A percentile compares a stretch with the other conserved stretches of the same genome.
Conservation (phyloP, 2,113 vertebrate species). For the Mandrillus leucophaeus region DNA sequence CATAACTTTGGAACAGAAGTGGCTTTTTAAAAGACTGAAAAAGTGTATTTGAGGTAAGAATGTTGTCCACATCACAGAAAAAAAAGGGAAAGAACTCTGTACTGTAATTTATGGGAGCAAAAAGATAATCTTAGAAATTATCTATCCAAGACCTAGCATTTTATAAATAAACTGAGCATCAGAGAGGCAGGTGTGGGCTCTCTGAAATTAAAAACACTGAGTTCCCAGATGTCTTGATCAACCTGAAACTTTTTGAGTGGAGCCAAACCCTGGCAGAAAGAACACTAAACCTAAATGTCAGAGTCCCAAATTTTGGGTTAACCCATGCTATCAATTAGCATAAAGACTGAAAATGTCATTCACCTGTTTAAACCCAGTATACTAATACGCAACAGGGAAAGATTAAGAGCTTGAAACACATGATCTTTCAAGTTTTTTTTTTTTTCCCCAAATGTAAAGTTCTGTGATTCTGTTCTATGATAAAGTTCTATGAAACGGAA, state of each 20-base stretch:
- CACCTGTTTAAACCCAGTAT: background rate
- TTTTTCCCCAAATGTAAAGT: background rate
- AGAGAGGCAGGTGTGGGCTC: background rate
- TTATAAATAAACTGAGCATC: background rate
- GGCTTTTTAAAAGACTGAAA: constrained; percentile 47
- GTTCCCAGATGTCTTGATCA: background rate
- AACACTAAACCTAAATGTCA: background rate
- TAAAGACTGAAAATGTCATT: background rate
- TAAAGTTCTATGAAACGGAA: background rate
- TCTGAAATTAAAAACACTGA: constrained; percentile 8
- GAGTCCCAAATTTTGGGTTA: background rate
- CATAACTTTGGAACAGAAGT: constrained; percentile 43
- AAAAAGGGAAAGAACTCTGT: background rate
- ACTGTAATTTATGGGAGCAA: background rate
- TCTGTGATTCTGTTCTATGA: background rate
- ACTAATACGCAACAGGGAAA: background rate
- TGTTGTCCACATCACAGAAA: background rate
- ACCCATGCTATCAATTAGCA: background rate
- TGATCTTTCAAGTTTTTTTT: background rate
- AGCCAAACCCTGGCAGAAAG: background rate
- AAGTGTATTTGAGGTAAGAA: constrained; percentile 11
- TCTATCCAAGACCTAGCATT: background rate
- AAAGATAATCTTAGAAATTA: background rate
- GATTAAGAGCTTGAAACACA: background rate
- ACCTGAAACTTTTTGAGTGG: background rate